Evolutionary conservation across 2,797 vertebrate species (phyloP), one percentile per base, ranked within the genome.

Genomic region (Sebastolobus alascanus): DNA sequence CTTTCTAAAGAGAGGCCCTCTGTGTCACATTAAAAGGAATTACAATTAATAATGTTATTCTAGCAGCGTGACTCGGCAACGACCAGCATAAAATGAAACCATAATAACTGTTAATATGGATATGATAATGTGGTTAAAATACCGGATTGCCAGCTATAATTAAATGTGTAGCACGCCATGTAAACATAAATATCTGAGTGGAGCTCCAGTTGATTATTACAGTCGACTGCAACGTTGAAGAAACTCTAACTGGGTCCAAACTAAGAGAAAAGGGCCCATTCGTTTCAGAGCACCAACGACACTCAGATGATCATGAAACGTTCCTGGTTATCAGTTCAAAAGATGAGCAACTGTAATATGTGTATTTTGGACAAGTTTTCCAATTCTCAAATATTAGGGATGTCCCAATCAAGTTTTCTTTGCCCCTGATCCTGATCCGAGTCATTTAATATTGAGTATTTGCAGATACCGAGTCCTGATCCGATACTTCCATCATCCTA

Each of bases 1-100:
- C 83, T 87, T 84, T 85, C 60, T 72, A 84, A 88, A 82, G 86
- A 82, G 83, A 77, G 70, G 84, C 79, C 84, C 79, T 81, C 79
- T 33, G 84, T 85, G 87, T 90, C 83, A 87, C 58, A 90, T 92
- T 91, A 87, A 82, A 84, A 85, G 67, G 80, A 90, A 87, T 91
- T 91, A 90, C 84, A 93, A 89, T 88, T 89, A 91, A 91, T 93
- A 88, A 90, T 56, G 82, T 84, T 78, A 88, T 90, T 85, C 86
- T 68, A 87, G 75, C 70, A 72, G 79, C 68, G 25, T 2, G 46
- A 77, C 84, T 84, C 58, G 40, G 72, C 75, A 73, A 84, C 70
- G 83, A 88, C 69, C 76, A 73, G 61, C 79, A 81, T 65, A 37
- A 79, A 85, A 80, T 75, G 33, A 75, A 81, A 64, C 58, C 35